Evolutionary conservation across 2,888 invertebrate genomes (phyloP), one percentile per base, ranked within the genome.

Genomic region (Tolmerus cingulatus): DNA sequence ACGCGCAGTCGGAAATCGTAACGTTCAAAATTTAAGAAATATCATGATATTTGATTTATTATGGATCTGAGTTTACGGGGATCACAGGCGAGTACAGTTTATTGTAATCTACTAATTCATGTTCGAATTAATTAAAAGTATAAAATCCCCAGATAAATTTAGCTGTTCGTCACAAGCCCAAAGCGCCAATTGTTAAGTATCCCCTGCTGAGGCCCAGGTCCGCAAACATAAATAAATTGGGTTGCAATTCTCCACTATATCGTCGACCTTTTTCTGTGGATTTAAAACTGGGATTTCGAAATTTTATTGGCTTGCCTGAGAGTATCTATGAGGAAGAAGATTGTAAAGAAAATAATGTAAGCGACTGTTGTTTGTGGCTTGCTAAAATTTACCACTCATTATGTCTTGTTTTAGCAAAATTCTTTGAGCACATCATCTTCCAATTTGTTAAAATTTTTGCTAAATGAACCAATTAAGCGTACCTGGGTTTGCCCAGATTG

Each of bases 401-500:
- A 19, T 40, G 19, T 55, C 14, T 57, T 5, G 12, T 87, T 88
- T 23, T 66, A 89, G 89, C 88, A 87, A 2, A 86, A 87, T 74
- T 87, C 57, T 27, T 78, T 23, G 23, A 55, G 9, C 3, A 89
- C 91, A 1, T 92, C 92, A 0, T 93, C 93, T 5, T 92, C 92
- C 46, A 92, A 91, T 89, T 87, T 93, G n/a, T 89, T 92, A 0
- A 92, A 92, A 87, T 88, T 92, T 0, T 88, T 93, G 76, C 87
- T 93, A 76, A 91, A 92, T 66, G 92, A 93, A 88, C 92, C 92
- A 30, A 92, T 92, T 30, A 92, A 93, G 90, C 91, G 93, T 91
- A 94, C 94, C 91, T 94, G 94, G 93, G 91, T 91, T 88, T 91
- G 93, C 91, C 90, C 90, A 30, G 88, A 89, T 87, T 87, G 85